Conservation (phyloP, 2,888 invertebrate genomes). For the Aleiodes alternator region DNA sequence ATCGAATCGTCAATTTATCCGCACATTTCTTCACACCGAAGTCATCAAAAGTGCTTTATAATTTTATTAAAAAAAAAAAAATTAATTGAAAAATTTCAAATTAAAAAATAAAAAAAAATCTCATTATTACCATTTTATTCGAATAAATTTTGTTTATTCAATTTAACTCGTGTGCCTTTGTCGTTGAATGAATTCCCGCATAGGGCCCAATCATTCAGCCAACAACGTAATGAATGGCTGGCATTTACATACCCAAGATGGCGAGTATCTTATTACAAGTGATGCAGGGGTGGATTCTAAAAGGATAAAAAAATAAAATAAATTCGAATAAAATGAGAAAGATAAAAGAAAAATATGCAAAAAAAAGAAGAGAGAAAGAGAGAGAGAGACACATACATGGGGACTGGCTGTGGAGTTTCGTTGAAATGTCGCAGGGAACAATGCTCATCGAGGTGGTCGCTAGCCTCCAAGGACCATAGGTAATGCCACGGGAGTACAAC, state of each 20-base stretch:
- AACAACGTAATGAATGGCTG: slow-evolving; percentile 73
- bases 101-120: no score
- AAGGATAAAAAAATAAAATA: slow-evolving; percentile 23
- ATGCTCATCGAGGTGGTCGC: slow-evolving; percentile 74
- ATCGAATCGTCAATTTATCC: slow-evolving; percentile 23
- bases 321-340: slow-evolving; percentile 19
- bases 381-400: slow-evolving; percentile 26
- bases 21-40: slow-evolving; percentile 17
- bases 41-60: not conserved
- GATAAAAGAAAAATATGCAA: not conserved
- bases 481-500: slow-evolving; percentile 68
- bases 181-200: slow-evolving; percentile 71
- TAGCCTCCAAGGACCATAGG: slow-evolving; percentile 48
- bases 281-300: slow-evolving; percentile 60
- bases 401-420: slow-evolving; percentile 34
- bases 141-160: slow-evolving; percentile 42
- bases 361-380: slow-evolving; percentile 32
- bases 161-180: slow-evolving; percentile 57
- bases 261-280: slow-evolving; percentile 75
- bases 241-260: slow-evolving; percentile 75
- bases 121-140: not conserved
- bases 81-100: no score
- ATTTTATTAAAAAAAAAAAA: not conserved
- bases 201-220: slow-evolving; percentile 74
- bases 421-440: slow-evolving; percentile 65